A percentile compares a stretch with the other conserved stretches of the same genome.
Conservation (phyloP, 1,140 invertebrate species). For the Zaprionus capensis region DNA sequence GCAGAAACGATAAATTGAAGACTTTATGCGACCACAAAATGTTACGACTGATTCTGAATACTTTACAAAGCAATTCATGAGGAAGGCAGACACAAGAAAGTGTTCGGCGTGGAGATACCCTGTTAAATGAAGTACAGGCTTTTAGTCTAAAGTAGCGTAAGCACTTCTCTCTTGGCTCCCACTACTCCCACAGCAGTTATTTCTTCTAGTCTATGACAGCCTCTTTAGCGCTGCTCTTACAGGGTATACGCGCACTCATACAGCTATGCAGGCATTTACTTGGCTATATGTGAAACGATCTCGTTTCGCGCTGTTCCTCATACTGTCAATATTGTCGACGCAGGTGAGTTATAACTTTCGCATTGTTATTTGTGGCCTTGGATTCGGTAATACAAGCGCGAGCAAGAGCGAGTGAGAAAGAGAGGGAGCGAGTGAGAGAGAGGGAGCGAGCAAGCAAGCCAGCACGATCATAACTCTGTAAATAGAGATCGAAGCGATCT, state of each 20-base stretch:
- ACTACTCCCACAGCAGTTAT: neutral
- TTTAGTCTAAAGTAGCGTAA: neutral
- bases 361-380: constrained; percentile 12
- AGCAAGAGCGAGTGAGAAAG: neutral
- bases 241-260: neutral
- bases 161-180: neutral
- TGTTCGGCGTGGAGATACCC: neutral
- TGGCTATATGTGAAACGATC: neutral
- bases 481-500: constrained; percentile 27
- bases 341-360: constrained; percentile 12
- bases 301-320: constrained; percentile 2
- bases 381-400: neutral
- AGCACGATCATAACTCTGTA: constrained; percentile 26
- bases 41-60: neutral
- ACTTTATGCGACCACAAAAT: neutral
- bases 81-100: neutral
- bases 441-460: constrained; percentile 13
- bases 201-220: neutral
- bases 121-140: neutral
- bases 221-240: neutral
- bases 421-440: neutral
- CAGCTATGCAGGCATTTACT: neutral
- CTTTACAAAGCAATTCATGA: neutral
- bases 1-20: neutral
- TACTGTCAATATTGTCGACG: constrained; percentile 11